Evolutionary conservation across 1,140 invertebrate genomes (phyloP).

Genomic region (Drosophila jambulina): DNA sequence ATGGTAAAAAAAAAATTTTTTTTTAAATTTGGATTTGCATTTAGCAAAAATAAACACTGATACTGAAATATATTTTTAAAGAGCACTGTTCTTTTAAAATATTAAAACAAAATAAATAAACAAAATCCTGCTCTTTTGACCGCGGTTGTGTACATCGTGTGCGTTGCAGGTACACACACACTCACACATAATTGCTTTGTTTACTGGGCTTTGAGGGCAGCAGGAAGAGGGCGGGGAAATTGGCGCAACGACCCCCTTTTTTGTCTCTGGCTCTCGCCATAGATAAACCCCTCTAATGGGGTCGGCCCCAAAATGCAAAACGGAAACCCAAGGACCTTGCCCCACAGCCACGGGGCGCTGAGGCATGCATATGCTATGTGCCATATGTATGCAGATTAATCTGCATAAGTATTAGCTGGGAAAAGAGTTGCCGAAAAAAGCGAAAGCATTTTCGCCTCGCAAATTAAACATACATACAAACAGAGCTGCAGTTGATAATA

Average conservation of each 20-base stretch:
- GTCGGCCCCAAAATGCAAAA: conserved; percentile 42
- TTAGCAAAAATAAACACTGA: too few species aligned
- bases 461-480: conserved; percentile 1
- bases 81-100: too few species aligned
- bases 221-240: conserved; percentile 20
- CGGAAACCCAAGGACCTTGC: conserved; percentile 50
- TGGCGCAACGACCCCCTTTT: conserved; percentile 35
- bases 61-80: too few species aligned
- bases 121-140: neutral
- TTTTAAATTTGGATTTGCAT: too few species aligned
- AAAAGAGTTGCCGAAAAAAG: conserved; percentile 26
- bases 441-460: conserved; percentile 19
- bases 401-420: conserved; percentile 44
- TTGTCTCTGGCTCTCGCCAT: conserved; percentile 24
- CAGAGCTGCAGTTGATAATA: conserved; percentile 1
- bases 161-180: conserved; percentile 19
- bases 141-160: conserved; percentile 1
- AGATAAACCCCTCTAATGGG: conserved; percentile 34
- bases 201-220: conserved; percentile 15
- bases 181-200: conserved; percentile 49
- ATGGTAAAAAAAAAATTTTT: too few species aligned
- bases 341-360: conserved; percentile 41
- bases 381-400: conserved; percentile 45
- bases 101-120: too few species aligned
- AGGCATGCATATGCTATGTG: conserved; percentile 21